Percentiles rank a stretch among this genome's conserved stretches.
Conservation (phyloP, 1,140 invertebrate genomes). For the Artemia franciscana region DNA sequence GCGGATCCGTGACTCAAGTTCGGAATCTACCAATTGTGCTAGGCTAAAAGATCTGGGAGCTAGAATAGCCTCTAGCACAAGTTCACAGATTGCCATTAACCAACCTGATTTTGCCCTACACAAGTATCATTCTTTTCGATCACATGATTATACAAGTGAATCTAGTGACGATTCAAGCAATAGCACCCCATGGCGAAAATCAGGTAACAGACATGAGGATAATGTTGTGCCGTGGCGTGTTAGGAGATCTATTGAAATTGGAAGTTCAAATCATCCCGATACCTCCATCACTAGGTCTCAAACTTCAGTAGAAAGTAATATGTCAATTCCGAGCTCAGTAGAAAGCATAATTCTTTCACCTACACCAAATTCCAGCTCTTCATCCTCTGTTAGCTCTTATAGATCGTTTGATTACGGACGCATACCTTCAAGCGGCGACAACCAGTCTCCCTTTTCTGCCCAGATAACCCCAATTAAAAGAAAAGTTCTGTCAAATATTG, state of each 20-base stretch:
- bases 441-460: not conserved
- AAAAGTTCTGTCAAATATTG: not conserved
- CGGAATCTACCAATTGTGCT: not conserved
- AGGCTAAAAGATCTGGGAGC: not conserved
- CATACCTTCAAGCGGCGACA: not conserved
- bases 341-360: too few species aligned
- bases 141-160: not conserved
- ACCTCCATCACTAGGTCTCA: too few species aligned
- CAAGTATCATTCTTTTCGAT: not conserved
- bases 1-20: not conserved
- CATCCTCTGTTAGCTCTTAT: not conserved
- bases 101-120: not conserved
- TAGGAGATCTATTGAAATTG: not conserved
- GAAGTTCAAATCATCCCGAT: not conserved
- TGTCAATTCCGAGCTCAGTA: not conserved
- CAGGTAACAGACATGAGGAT: not conserved
- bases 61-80: not conserved
- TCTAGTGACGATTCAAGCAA: not conserved
- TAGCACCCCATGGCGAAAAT: not conserved
- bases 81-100: not conserved
- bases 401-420: not conserved
- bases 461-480: not conserved
- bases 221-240: not conserved
- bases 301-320: not conserved
- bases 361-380: not conserved